A percentile compares a stretch with the other conserved stretches of the same genome.
Evolutionary conservation across 2,113 vertebrate genomes (phyloP).

Genomic region (Ammospiza nelsoni): DNA sequence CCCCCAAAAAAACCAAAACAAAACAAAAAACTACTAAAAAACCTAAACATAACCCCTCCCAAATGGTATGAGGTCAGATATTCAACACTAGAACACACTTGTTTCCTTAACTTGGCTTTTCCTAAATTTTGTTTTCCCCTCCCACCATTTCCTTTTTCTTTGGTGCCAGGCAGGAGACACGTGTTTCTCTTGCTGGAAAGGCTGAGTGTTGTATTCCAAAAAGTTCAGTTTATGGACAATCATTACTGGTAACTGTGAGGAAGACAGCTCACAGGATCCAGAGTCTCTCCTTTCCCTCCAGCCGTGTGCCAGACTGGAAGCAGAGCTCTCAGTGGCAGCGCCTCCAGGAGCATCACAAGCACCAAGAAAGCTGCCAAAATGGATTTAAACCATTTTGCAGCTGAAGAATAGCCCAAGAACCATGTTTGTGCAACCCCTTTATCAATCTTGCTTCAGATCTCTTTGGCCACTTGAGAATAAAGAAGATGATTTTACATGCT

Average conservation of each 20-base stretch:
- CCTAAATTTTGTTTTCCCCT: neutral
- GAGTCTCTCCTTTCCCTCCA: neutral
- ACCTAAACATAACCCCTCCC: neutral
- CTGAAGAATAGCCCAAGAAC: neutral
- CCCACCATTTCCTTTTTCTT: neutral
- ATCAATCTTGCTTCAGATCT: neutral
- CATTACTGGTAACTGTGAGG: neutral
- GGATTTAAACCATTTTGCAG: neutral
- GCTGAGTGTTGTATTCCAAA: neutral
- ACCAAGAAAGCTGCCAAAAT: neutral
- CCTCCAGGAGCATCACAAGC: neutral
- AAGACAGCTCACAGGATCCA: neutral
- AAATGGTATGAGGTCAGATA: neutral
- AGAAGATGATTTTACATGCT: neutral
- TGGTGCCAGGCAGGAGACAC: neutral
- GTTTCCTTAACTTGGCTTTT: neutral
- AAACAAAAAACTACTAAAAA: neutral
- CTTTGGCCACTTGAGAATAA: neutral
- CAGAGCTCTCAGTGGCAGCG: fast-evolving
- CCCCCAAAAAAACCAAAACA: neutral
- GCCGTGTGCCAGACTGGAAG: neutral
- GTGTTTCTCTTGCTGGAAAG: neutral
- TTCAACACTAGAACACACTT: neutral
- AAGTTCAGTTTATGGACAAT: neutral
- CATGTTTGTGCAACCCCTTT: neutral